Evolutionary conservation across 1,140 invertebrate genomes (phyloP), one percentile per base, ranked within the genome.

Genomic region (Conus ventricosus): DNA sequence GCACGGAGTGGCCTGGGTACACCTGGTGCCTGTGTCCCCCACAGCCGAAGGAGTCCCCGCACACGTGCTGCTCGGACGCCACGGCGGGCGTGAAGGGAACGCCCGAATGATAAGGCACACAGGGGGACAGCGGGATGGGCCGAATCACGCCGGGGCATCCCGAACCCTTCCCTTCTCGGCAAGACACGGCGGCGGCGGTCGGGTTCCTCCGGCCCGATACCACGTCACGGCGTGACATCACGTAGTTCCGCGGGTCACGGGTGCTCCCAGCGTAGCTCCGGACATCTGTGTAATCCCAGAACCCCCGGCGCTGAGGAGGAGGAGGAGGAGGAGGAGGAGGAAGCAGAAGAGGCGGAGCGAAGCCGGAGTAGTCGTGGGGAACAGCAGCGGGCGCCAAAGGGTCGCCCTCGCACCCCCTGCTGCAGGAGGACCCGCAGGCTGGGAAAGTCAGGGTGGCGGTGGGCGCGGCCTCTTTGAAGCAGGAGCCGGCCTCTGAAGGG

Each of bases 81-180:
- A 84, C 5, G 23, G 85, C 67, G 4, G 57, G 54, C 23, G 54
- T n/a, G 71, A 57, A 78, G n/a, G 67, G 85, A 17, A 87, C 23
- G 39, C 85, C 85, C 10, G 85, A 87, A 53, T 76, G 57, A 23
- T 63, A 82, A 11, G 82, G 81, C 17, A 80, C 23, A 51, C 25
- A 71, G 5, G 81, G 82, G 23, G 67, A 63, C 25, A 75, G 53
- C 13, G 81, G 81, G 25, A 60, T n/a, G 27, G 67, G 81, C 7
- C 67, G 80, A 15, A 54, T 15, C 23, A 81, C 10, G 76, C 54
- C 39, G 54, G 75, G 54, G 13, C 20, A 63, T 23, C 76, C 86
- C 23, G 86, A 80, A 23, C n/a, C 1, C 17, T 23, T 20, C 67
- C 67, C 23, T 23, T 0, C 25, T 23, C 53, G 53, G 15, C 53